Percentiles rank a stretch among this genome's conserved stretches.
Conservation (phyloP, 2,113 vertebrate species). For the Speoplatyrhinus poulsoni region DNA sequence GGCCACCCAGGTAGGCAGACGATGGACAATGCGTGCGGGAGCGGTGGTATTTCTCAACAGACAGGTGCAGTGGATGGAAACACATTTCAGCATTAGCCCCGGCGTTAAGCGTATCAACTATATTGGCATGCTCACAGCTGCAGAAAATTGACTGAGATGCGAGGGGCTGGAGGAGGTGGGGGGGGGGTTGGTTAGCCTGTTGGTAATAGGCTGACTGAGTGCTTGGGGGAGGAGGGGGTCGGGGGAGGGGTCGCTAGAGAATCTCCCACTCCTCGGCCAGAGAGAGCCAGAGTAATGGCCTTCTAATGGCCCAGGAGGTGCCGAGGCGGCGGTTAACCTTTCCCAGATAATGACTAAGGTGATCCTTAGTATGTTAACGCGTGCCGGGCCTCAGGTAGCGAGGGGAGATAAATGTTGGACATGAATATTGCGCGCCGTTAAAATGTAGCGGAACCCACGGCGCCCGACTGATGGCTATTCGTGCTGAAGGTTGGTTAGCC, state of each 20-base stretch:
- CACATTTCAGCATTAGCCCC: constrained; percentile 51
- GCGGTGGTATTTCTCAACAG: constrained; percentile 36
- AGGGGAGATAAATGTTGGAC: constrained; percentile 46
- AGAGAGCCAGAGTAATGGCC: constrained; percentile 46
- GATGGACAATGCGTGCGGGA: not conserved
- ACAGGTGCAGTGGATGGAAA: constrained; percentile 41
- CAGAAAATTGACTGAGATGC: constrained; percentile 72
- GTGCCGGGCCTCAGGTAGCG: constrained; percentile 24
- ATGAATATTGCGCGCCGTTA: constrained; percentile 52
- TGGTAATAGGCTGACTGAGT: constrained; percentile 56
- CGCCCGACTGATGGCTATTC: constrained; percentile 28
- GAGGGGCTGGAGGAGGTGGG: constrained; percentile 11
- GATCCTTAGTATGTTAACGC: constrained; percentile 43
- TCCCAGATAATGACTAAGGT: constrained; percentile 52
- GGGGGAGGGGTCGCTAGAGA: constrained; percentile 7
- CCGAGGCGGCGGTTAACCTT: constrained; percentile 61
- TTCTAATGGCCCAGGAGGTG: constrained; percentile 53
- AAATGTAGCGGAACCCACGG: constrained; percentile 28
- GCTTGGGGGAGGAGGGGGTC: constrained; percentile 18
- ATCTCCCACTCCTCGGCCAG: constrained; percentile 27
- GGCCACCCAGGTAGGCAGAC: constrained; percentile 2
- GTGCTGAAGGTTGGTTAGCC: constrained; percentile 38
- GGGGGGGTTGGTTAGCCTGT: constrained; percentile 23
- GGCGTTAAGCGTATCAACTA: constrained; percentile 61
- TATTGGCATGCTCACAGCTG: constrained; percentile 70